Conservation (phyloP, 2,888 invertebrate species). For the Microctonus hyperodae region DNA sequence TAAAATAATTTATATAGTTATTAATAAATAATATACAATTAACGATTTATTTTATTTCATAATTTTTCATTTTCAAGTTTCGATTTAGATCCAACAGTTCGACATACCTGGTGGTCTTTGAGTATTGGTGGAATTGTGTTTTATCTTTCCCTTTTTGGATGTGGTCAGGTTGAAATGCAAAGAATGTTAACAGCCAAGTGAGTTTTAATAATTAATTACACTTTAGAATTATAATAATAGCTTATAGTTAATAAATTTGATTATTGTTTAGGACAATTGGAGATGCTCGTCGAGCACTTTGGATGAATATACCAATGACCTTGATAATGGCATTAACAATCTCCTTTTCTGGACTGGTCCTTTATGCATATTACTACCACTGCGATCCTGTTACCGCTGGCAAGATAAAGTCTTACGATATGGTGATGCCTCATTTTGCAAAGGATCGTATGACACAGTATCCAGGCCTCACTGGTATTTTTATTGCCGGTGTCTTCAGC, state of each 20-base stretch:
- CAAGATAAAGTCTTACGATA: slow-evolving; percentile 74
- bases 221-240: neutral
- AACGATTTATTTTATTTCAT: neutral
- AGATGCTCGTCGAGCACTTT: slow-evolving; percentile 74
- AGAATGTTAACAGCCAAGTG: slow-evolving; percentile 76
- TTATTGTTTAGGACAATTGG: slow-evolving; percentile 65
- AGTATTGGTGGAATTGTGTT: slow-evolving; percentile 78
- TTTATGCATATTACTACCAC: slow-evolving; percentile 80
- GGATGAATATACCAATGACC: slow-evolving; percentile 81
- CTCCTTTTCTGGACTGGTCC: slow-evolving; percentile 74
- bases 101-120: slow-evolving; percentile 83
- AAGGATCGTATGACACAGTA: slow-evolving; percentile 68
- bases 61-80: slow-evolving; percentile 66
- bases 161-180: slow-evolving; percentile 87
- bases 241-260: neutral
- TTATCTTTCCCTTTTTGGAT: slow-evolving; percentile 80
- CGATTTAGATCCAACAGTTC: slow-evolving; percentile 78
- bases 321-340: slow-evolving; percentile 75
- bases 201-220: slow-evolving; percentile 31
- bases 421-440: slow-evolving; percentile 78
- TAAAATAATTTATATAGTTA: neutral
- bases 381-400: slow-evolving; percentile 80
- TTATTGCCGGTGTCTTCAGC: slow-evolving; percentile 78
- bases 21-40: neutral
- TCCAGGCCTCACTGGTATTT: slow-evolving; percentile 60